Conservation (phyloP, 2,888 invertebrate species). For the Drosophila mimica region DNA sequence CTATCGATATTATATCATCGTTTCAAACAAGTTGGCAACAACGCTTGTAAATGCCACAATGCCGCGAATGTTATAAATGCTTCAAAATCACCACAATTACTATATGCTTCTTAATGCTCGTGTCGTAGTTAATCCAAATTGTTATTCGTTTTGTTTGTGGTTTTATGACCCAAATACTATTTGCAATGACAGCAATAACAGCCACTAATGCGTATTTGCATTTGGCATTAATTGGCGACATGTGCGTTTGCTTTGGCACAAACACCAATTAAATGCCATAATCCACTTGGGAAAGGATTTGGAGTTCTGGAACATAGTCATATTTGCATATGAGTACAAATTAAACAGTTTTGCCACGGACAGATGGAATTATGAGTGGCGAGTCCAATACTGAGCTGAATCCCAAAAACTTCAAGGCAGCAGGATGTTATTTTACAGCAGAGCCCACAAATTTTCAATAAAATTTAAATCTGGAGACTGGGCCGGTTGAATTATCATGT, state of each 20-base stretch:
- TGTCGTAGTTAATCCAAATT: background rate
- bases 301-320: too few relatives aligned
- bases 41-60: background rate
- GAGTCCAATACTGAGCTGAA: too few relatives aligned
- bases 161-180: slow-evolving; percentile 15
- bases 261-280: slow-evolving; percentile 67
- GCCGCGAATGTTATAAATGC: slow-evolving; percentile 2
- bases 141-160: background rate
- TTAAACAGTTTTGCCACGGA: too few relatives aligned
- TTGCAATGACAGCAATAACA: slow-evolving; percentile 20
- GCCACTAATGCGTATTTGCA: slow-evolving; percentile 54
- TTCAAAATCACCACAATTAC: background rate
- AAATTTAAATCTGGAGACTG: too few relatives aligned
- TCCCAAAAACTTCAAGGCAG: too few relatives aligned
- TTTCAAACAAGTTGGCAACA: slow-evolving; percentile 28
- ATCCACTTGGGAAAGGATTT: too few relatives aligned
- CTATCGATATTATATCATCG: slow-evolving; percentile 4
- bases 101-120: background rate
- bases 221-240: slow-evolving; percentile 49
- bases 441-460: too few relatives aligned
- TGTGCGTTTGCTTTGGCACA: slow-evolving; percentile 31
- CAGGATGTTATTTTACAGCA: too few relatives aligned
- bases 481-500: too few relatives aligned
- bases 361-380: too few relatives aligned
- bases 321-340: too few relatives aligned